Percentiles rank a stretch among this genome's conserved stretches.
These are phyloP conservation scores for Anagyrus pseudococci DNA, from an alignment of 2,888 invertebrate species.

Conservation along the genomic window DNA sequence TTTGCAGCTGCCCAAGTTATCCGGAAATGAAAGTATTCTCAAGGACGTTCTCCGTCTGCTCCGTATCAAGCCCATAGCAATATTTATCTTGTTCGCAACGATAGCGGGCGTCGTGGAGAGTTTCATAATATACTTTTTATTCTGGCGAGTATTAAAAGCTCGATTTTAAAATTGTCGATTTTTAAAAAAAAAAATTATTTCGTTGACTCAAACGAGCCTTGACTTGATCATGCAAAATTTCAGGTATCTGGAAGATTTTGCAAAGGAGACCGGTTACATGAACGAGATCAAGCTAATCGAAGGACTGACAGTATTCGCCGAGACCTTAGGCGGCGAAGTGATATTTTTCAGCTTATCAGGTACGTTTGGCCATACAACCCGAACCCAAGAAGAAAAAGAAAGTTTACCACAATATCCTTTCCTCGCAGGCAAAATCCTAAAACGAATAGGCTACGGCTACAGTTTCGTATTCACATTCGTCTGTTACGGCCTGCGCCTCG, in stretches of 20 bases:
- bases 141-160: slow-evolving; percentile 68
- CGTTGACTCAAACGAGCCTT: slow-evolving; percentile 11
- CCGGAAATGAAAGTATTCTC: slow-evolving; percentile 73
- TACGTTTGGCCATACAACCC: slow-evolving; percentile 47
- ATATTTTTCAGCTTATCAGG: slow-evolving; percentile 78
- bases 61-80: slow-evolving; percentile 69
- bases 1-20: slow-evolving; percentile 73
- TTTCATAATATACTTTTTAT: slow-evolving; percentile 82
- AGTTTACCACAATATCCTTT: background rate
- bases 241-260: slow-evolving; percentile 82
- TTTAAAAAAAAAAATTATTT: slow-evolving; percentile 5
- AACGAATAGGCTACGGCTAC: slow-evolving; percentile 78
- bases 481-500: slow-evolving; percentile 77
- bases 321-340: slow-evolving; percentile 81
- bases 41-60: slow-evolving; percentile 71
- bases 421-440: slow-evolving; percentile 75
- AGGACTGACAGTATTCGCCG: slow-evolving; percentile 79
- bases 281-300: slow-evolving; percentile 78
- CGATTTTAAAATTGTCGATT: too few relatives aligned
- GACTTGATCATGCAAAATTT: too few relatives aligned
- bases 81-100: slow-evolving; percentile 77
- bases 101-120: slow-evolving; percentile 81
- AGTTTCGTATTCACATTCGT: slow-evolving; percentile 80
- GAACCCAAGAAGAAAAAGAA: background rate
- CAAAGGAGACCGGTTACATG: slow-evolving; percentile 68